These are phyloP conservation scores for Hemibagrus wyckioides DNA, from an alignment of 2,113 vertebrate species.

Conservation along the genomic window DNA sequence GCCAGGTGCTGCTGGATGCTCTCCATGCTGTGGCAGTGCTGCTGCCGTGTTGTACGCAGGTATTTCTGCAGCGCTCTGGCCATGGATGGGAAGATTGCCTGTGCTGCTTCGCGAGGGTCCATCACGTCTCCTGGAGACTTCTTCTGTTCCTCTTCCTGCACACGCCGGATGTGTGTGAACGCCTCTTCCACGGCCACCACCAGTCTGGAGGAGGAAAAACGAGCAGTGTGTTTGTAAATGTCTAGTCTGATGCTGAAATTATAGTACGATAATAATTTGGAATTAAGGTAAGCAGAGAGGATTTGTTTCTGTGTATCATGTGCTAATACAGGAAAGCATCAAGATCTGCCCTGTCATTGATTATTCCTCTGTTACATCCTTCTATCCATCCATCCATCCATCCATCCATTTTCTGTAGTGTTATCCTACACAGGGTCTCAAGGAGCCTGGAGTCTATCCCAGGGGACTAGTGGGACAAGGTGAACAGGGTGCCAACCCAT, in stretches of 20 bases:
- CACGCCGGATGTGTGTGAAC: constrained; percentile 90
- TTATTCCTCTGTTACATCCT: neutral
- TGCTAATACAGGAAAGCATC: neutral
- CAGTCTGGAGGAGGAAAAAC: constrained; percentile 71
- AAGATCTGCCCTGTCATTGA: neutral
- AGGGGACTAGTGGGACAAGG: no score
- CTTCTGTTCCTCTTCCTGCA: constrained; percentile 90
- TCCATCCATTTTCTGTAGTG: no score
- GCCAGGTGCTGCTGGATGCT: constrained; percentile 95
- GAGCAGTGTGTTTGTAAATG: neutral
- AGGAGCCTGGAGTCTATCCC: no score
- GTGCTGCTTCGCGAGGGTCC: constrained; percentile 92
- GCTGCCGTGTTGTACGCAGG: constrained; percentile 92
- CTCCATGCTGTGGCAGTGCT: constrained; percentile 98
- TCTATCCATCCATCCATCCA: neutral
- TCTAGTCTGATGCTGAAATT: neutral
- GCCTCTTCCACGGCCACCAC: constrained; percentile 94
- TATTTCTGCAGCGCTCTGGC: constrained; percentile 95
- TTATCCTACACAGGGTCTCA: no score
- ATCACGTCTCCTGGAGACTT: constrained; percentile 88
- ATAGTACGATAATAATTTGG: neutral
- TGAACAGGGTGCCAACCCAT: no score
- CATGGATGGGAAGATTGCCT: constrained; percentile 97
- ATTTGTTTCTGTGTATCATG: neutral
- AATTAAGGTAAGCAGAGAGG: neutral